phyloP scores from a whole-genome alignment of 1,140 invertebrate genomes.

The Subanguina moxae region DNA sequence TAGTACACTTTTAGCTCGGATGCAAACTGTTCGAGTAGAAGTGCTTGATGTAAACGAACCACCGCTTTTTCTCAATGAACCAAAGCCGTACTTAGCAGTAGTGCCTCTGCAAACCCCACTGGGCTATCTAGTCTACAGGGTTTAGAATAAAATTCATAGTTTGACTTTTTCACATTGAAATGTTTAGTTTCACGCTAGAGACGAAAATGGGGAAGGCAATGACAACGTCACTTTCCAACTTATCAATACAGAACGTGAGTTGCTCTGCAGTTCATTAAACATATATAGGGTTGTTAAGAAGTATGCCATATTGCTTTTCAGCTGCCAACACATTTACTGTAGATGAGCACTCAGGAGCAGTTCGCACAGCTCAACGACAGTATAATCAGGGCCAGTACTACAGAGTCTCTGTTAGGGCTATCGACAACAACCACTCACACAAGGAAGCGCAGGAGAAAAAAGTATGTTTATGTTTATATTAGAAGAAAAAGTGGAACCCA shows the following conservation, averaged over 20 bases:
- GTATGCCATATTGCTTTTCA: slow-evolving; percentile 30
- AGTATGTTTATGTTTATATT: neutral
- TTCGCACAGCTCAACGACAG: slow-evolving; percentile 42
- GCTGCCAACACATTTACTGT: slow-evolving; percentile 48
- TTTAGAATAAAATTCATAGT: neutral
- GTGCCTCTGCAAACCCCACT: slow-evolving; percentile 51
- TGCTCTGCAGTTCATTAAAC: too few species aligned
- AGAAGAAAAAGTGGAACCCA: neutral
- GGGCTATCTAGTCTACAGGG: slow-evolving; percentile 45
- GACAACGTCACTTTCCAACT: slow-evolving; percentile 47
- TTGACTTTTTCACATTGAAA: neutral
- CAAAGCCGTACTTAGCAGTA: slow-evolving; percentile 50
- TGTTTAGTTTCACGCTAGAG: slow-evolving; percentile 50
- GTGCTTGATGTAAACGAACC: slow-evolving; percentile 53
- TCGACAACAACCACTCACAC: slow-evolving; percentile 27
- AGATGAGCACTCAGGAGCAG: slow-evolving; percentile 46
- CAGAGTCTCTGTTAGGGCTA: slow-evolving; percentile 51
- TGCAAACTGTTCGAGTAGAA: slow-evolving; percentile 43
- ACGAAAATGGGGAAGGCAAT: slow-evolving; percentile 54
- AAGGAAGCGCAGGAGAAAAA: slow-evolving; percentile 15
- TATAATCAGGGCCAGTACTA: slow-evolving; percentile 49
- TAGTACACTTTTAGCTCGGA: slow-evolving; percentile 40
- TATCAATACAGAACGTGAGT: slow-evolving; percentile 58
- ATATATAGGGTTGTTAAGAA: neutral
- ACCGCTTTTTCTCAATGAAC: slow-evolving; percentile 51